These are phyloP conservation scores for Drosophila asahinai DNA, from an alignment of 1,140 invertebrate species.

Conservation along the genomic window DNA sequence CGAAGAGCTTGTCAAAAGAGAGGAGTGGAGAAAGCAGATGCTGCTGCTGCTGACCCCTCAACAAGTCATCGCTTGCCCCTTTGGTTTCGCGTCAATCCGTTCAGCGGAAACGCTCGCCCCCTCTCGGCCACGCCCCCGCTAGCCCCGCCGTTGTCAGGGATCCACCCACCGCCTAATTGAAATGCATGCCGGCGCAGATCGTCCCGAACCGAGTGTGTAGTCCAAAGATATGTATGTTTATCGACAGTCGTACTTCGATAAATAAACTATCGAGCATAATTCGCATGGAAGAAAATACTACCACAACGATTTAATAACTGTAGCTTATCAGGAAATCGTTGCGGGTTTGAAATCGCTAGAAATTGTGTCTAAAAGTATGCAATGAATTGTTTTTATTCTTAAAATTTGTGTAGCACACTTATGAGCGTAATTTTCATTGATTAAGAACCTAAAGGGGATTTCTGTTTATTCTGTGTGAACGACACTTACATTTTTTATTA, in stretches of 20 bases:
- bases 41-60: constrained; percentile 42
- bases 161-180: constrained; percentile 47
- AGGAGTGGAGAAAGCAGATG: constrained; percentile 24
- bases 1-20: constrained; percentile 33
- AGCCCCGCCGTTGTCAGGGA: neutral
- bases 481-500: no score
- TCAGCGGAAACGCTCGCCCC: constrained; percentile 48
- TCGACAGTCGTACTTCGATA: constrained; percentile 4
- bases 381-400: no score
- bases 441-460: no score
- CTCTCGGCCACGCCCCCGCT: constrained; percentile 1
- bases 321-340: no score
- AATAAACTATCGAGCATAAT: neutral
- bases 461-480: no score
- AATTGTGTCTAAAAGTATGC: no score
- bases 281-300: no score
- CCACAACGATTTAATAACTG: no score
- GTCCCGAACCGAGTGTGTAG: constrained; percentile 18
- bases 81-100: constrained; percentile 57
- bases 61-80: constrained; percentile 56
- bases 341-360: no score
- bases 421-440: no score
- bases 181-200: constrained; percentile 59
- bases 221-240: constrained; percentile 2
- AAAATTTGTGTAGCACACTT: no score